Conservation (phyloP, 2,888 invertebrate species). For the Steinernema hermaphroditum region DNA sequence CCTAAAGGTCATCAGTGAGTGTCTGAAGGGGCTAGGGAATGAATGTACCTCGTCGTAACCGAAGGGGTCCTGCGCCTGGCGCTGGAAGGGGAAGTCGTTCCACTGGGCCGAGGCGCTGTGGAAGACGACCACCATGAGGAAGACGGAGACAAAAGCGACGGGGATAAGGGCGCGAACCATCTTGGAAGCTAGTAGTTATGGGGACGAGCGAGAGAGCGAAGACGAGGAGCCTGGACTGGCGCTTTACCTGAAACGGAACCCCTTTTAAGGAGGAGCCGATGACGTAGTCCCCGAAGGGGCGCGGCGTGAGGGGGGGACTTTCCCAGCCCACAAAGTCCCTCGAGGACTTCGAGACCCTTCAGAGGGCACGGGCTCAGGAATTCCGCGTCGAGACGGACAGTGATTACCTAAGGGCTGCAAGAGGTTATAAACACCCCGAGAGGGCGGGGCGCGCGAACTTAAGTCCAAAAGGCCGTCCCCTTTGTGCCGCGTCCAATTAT, state of each 20-base stretch:
- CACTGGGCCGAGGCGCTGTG: neutral
- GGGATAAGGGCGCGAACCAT: neutral
- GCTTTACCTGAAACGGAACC: too few relatives aligned
- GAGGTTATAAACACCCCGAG: conserved; percentile 22
- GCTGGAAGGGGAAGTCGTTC: neutral
- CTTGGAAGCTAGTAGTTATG: neutral
- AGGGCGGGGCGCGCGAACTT: conserved; percentile 26
- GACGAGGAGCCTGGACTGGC: too few relatives aligned
- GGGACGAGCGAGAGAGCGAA: too few relatives aligned
- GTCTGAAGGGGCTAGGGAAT: too few relatives aligned
- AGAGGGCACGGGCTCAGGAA: too few relatives aligned
- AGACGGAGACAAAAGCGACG: neutral
- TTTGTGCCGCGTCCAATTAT: neutral
- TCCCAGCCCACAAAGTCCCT: too few relatives aligned
- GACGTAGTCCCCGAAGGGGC: too few relatives aligned
- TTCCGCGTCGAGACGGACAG: too few relatives aligned
- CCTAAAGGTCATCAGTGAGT: neutral
- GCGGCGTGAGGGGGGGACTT: too few relatives aligned
- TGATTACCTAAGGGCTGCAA: neutral
- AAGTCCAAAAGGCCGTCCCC: conserved; percentile 15
- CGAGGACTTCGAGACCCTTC: too few relatives aligned
- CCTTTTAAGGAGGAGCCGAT: too few relatives aligned
- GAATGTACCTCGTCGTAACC: too few relatives aligned
- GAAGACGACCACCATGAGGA: neutral
- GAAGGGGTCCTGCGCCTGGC: neutral